Evolutionary conservation across 2,797 vertebrate species (phyloP).

Genomic region (Sparus aurata): DNA sequence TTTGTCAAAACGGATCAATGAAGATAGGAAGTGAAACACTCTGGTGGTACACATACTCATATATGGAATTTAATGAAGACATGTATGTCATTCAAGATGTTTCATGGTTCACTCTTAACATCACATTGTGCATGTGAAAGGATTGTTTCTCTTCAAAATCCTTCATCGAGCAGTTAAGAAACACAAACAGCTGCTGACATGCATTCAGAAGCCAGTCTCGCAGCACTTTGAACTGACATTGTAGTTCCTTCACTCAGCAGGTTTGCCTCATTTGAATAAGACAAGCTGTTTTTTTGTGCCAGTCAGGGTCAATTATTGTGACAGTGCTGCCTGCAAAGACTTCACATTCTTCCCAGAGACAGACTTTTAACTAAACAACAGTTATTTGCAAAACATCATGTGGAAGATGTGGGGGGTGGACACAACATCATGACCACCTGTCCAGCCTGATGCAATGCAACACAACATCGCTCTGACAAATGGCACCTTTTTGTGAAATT

Average conservation of each 20-base stretch:
- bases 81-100: not conserved
- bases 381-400: slow-evolving; percentile 35
- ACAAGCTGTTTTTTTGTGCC: slow-evolving; percentile 36
- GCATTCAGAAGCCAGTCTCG: not conserved
- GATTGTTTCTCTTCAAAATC: not conserved
- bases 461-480: slow-evolving; percentile 4
- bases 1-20: slow-evolving; percentile 47
- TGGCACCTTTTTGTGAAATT: slow-evolving; percentile 1
- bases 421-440: slow-evolving; percentile 14
- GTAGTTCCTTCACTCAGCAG: slow-evolving; percentile 29
- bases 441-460: slow-evolving; percentile 11
- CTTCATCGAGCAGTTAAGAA: slow-evolving; percentile 2
- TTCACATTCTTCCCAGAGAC: slow-evolving; percentile 20
- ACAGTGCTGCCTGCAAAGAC: slow-evolving; percentile 25
- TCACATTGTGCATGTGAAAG: not conserved
- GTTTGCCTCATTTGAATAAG: slow-evolving; percentile 52
- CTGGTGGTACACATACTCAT: slow-evolving; percentile 11
- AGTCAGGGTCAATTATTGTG: slow-evolving; percentile 41
- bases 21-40: slow-evolving; percentile 24
- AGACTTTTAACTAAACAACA: slow-evolving; percentile 30
- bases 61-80: slow-evolving; percentile 10
- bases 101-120: not conserved
- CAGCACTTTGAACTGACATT: slow-evolving; percentile 29
- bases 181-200: slow-evolving; percentile 22
- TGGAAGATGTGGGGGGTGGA: not conserved